Percentiles rank a stretch among this genome's conserved stretches.
Evolutionary conservation across 2,888 invertebrate genomes (phyloP).

Genomic region (Lysandra bellargus): DNA sequence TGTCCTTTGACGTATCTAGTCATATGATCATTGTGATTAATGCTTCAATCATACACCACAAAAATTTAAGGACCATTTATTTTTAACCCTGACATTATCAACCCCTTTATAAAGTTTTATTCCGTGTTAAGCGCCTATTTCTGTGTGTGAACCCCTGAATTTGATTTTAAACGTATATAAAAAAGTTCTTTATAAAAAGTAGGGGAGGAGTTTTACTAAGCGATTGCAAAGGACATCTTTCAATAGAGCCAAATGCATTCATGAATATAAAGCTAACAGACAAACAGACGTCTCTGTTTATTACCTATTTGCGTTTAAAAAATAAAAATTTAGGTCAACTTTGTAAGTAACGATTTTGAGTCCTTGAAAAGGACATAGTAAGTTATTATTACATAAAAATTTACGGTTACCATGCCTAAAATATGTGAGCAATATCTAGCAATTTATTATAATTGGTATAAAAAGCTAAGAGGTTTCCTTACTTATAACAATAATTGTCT

Average conservation of each 20-base stretch:
- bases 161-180: no score
- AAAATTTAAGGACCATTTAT: neutral
- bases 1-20: conserved; percentile 12
- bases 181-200: no score
- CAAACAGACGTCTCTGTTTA: no score
- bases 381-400: neutral
- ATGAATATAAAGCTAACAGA: neutral
- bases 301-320: no score
- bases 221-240: neutral
- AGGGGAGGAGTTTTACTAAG: neutral
- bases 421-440: neutral
- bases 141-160: no score
- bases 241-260: neutral
- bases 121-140: neutral
- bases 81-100: neutral
- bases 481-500: neutral
- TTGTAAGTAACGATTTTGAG: neutral
- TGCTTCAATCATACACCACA: neutral
- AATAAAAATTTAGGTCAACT: no score
- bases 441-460: neutral
- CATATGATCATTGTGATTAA: neutral
- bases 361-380: no score
- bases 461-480: neutral
- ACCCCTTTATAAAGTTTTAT: neutral
- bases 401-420: neutral